These are phyloP conservation scores for Spheniscus mendiculus DNA, from an alignment of 2,113 vertebrate species.

Conservation along the genomic window DNA sequence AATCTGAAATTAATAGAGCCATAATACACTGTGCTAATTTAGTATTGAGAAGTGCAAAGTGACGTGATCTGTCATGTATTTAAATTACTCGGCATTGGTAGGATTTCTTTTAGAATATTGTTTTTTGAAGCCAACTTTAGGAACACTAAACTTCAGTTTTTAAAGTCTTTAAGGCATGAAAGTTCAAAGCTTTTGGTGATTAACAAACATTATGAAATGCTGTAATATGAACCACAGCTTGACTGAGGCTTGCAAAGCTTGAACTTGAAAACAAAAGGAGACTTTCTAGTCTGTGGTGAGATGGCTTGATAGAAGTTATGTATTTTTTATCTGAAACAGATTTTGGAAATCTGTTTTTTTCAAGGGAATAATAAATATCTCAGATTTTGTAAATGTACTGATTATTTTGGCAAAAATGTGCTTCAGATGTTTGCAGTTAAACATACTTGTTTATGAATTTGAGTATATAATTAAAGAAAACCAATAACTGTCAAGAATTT, in stretches of 20 bases:
- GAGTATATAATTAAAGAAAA: neutral
- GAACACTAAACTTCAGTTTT: neutral
- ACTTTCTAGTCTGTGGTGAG: neutral
- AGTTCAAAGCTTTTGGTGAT: conserved; percentile 8
- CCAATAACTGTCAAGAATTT: neutral
- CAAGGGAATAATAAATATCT: neutral
- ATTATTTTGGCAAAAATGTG: neutral
- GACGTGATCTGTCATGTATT: neutral
- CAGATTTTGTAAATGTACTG: neutral
- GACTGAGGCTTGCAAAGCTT: neutral
- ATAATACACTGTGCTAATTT: neutral
- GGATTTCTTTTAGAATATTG: neutral
- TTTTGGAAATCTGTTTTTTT: neutral
- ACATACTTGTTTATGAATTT: neutral
- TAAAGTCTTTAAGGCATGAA: neutral
- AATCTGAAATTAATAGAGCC: neutral
- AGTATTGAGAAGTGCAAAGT: conserved; percentile 1
- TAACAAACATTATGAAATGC: neutral
- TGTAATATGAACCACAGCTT: neutral
- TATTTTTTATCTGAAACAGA: neutral
- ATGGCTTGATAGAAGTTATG: neutral
- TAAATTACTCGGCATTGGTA: conserved; percentile 13
- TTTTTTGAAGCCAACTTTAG: neutral
- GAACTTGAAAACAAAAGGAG: neutral
- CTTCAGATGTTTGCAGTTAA: neutral